These are phyloP conservation scores for Oryzias javanicus DNA, from an alignment of 2,113 vertebrate genomes.

Conservation along the genomic window DNA sequence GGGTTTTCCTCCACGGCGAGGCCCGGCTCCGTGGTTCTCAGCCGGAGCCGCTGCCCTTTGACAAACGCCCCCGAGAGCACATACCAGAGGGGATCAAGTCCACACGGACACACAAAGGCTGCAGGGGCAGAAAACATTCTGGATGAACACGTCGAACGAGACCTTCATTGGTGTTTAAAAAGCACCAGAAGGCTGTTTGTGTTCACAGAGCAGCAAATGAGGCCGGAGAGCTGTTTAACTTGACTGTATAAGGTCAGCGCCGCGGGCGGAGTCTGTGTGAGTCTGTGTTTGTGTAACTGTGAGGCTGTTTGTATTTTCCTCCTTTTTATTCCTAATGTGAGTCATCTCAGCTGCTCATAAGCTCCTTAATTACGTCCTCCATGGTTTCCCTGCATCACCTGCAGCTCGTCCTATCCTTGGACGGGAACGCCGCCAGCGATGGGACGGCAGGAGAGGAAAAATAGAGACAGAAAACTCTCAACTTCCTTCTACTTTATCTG, in stretches of 20 bases:
- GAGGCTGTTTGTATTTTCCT: slow-evolving; percentile 53
- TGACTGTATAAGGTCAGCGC: slow-evolving; percentile 73
- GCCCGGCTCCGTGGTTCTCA: slow-evolving; percentile 30
- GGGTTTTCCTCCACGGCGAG: no score
- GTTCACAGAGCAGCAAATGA: slow-evolving; percentile 58
- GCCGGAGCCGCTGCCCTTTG: slow-evolving; percentile 69
- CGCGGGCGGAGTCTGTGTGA: slow-evolving; percentile 56
- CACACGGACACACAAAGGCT: slow-evolving; percentile 42
- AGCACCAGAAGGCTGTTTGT: slow-evolving; percentile 44
- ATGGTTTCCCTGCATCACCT: slow-evolving; percentile 76
- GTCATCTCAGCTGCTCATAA: slow-evolving; percentile 63
- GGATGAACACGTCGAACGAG: slow-evolving; percentile 70
- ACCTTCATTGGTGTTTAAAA: slow-evolving; percentile 68
- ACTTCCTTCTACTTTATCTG: not conserved
- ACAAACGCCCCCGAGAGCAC: slow-evolving; percentile 67
- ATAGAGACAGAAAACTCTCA: slow-evolving; percentile 10
- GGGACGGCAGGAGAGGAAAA: slow-evolving; percentile 26
- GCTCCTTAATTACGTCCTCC: slow-evolving; percentile 81
- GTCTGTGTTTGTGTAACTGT: slow-evolving; percentile 55
- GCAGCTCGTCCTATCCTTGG: slow-evolving; percentile 76
- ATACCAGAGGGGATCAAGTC: slow-evolving; percentile 75
- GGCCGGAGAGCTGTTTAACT: slow-evolving; percentile 73
- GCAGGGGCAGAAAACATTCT: slow-evolving; percentile 58
- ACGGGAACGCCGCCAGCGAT: slow-evolving; percentile 32
- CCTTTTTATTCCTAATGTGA: slow-evolving; percentile 48